These are phyloP conservation scores for Percopsis transmontana DNA, from an alignment of 2,113 vertebrate genomes.

Conservation along the genomic window DNA sequence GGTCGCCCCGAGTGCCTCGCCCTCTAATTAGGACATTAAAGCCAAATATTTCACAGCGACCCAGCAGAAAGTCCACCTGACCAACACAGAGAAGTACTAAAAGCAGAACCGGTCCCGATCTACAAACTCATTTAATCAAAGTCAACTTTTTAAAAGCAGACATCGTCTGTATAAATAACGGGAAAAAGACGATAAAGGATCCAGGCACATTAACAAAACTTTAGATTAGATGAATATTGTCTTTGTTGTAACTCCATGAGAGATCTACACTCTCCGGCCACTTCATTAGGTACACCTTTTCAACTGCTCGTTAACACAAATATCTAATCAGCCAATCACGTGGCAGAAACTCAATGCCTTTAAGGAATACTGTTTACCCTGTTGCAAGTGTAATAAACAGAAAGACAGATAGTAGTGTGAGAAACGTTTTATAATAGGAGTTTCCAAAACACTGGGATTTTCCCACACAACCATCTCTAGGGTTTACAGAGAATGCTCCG, in stretches of 20 bases:
- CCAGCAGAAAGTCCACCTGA: constrained; percentile 21
- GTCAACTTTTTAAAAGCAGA: constrained; percentile 6
- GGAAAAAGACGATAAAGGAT: constrained; percentile 7
- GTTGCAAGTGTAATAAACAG: no score
- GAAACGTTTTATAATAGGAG: no score
- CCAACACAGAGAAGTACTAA: constrained; percentile 27
- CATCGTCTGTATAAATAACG: constrained; percentile 17
- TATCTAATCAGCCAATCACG: no score
- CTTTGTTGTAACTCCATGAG: not conserved
- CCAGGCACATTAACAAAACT: constrained; percentile 3
- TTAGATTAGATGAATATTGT: not conserved
- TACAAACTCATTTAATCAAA: constrained; percentile 21
- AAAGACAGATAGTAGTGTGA: no score
- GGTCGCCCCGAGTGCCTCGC: constrained; percentile 39
- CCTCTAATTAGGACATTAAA: constrained; percentile 54
- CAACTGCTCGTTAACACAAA: no score
- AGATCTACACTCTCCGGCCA: no score
- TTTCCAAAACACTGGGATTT: no score
- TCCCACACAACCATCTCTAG: no score
- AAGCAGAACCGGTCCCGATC: constrained; percentile 9
- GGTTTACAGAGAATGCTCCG: no score
- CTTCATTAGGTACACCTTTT: no score
- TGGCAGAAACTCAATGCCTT: no score
- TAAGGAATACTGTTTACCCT: no score
- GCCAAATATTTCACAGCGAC: constrained; percentile 29